These are phyloP conservation scores for Halocaridina rubra DNA, from an alignment of 2,888 invertebrate genomes.

Conservation along the genomic window DNA sequence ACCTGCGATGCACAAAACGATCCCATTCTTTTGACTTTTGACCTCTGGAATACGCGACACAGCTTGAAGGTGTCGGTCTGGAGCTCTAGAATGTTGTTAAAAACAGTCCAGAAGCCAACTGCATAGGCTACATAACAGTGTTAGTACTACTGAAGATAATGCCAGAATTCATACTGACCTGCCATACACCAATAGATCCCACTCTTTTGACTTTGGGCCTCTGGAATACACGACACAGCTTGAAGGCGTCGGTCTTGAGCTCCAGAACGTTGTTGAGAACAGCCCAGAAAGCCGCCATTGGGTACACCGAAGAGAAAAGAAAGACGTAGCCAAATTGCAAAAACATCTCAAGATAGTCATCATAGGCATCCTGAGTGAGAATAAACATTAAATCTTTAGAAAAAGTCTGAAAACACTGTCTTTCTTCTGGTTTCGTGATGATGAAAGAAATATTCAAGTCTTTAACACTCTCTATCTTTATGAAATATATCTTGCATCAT, in stretches of 20 bases:
- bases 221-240: conserved; percentile 78
- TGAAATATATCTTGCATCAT: too few species aligned
- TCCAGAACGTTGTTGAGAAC: conserved; percentile 81
- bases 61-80: too few species aligned
- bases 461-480: too few species aligned
- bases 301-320: conserved; percentile 81
- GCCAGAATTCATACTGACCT: conserved; percentile 71
- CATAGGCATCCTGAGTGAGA: conserved; percentile 75
- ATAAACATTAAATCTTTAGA: too few species aligned
- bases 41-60: too few species aligned
- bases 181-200: conserved; percentile 82
- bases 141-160: too few species aligned
- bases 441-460: too few species aligned
- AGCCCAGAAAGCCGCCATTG: conserved; percentile 81
- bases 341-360: conserved; percentile 82
- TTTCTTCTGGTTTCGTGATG: too few species aligned
- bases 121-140: too few species aligned
- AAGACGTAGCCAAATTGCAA: conserved; percentile 85
- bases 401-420: too few species aligned
- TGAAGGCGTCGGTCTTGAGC: conserved; percentile 80
- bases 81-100: too few species aligned
- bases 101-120: conserved; percentile 81
- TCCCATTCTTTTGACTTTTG: too few species aligned
- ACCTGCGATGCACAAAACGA: conserved; percentile 85
- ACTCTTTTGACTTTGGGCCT: conserved; percentile 77